Percentiles rank a stretch among this genome's conserved stretches.
These are phyloP conservation scores for Acleris emargana DNA, from an alignment of 2,888 invertebrate species.

Conservation along the genomic window DNA sequence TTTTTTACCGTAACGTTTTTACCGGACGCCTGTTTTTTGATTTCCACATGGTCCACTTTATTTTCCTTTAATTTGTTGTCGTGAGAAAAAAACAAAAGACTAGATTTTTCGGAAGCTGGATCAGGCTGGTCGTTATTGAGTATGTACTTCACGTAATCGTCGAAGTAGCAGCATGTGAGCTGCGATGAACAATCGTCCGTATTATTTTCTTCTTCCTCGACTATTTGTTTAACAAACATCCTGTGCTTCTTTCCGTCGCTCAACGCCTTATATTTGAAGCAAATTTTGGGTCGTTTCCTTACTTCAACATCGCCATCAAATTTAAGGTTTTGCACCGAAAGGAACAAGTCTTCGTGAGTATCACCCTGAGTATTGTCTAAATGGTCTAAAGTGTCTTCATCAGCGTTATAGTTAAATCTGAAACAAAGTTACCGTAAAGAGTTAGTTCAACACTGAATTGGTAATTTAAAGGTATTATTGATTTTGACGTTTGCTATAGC, in stretches of 20 bases:
- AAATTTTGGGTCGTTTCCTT: constrained; percentile 59
- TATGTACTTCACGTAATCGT: constrained; percentile 72
- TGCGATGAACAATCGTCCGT: constrained; percentile 62
- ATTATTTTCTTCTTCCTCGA: constrained; percentile 51
- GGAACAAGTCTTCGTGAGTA: constrained; percentile 59
- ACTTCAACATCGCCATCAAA: constrained; percentile 64
- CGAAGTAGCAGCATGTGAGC: constrained; percentile 64
- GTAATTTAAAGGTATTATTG: too few relatives aligned
- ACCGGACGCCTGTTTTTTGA: constrained; percentile 40
- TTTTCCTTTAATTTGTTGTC: constrained; percentile 53
- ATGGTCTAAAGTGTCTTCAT: constrained; percentile 39
- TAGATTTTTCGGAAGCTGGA: constrained; percentile 67
- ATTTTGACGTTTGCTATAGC: too few relatives aligned
- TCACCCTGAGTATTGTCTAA: constrained; percentile 43
- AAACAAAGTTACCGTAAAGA: constrained; percentile 26
- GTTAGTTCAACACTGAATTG: too few relatives aligned
- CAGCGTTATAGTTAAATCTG: constrained; percentile 60
- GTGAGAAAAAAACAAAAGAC: constrained; percentile 52
- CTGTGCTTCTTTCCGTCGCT: constrained; percentile 60
- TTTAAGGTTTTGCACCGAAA: constrained; percentile 72
- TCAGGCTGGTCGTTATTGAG: constrained; percentile 61
- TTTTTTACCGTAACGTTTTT: constrained; percentile 42
- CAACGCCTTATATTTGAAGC: constrained; percentile 69
- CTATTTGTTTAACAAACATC: constrained; percentile 73
- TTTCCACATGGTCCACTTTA: constrained; percentile 59